Percentiles rank a stretch among this genome's conserved stretches.
phyloP scores from a whole-genome alignment of 2,797 vertebrate species.

The Pseudomugil gertrudae region DNA sequence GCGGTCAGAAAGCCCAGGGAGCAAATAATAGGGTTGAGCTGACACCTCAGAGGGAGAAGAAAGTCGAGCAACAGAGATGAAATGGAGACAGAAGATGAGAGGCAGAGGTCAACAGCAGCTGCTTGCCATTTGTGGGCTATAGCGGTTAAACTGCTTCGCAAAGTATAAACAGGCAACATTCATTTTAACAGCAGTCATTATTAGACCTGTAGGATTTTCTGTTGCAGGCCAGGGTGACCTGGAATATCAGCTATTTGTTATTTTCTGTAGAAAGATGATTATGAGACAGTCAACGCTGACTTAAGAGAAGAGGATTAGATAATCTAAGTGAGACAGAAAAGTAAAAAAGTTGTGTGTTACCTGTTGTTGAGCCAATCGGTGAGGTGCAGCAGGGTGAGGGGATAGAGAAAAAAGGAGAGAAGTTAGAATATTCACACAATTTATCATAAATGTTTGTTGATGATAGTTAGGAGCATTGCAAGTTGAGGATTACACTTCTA shows the following conservation, averaged over 20 bases:
- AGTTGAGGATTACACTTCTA: background rate
- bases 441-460: background rate
- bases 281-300: background rate
- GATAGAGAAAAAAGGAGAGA: background rate
- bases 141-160: conserved; percentile 24
- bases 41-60: conserved; percentile 18
- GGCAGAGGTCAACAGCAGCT: conserved; percentile 47
- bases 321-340: background rate
- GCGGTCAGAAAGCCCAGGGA: conserved; percentile 31
- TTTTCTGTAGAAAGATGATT: background rate
- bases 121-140: conserved; percentile 27
- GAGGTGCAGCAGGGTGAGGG: conserved; percentile 2
- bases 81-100: conserved; percentile 25
- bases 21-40: conserved; percentile 45
- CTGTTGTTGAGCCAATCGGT: conserved; percentile 51
- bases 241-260: conserved; percentile 19
- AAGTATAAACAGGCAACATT: conserved; percentile 46
- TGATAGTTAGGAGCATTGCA: background rate
- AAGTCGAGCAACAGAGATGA: conserved; percentile 15
- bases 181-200: conserved; percentile 47
- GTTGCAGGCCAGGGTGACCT: conserved; percentile 22
- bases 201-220: conserved; percentile 16
- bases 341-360: conserved; percentile 49
- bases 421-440: conserved; percentile 12
- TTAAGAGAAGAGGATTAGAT: no score